Conservation (phyloP, 2,113 vertebrate species). For the Melanotaenia duboulayi region DNA sequence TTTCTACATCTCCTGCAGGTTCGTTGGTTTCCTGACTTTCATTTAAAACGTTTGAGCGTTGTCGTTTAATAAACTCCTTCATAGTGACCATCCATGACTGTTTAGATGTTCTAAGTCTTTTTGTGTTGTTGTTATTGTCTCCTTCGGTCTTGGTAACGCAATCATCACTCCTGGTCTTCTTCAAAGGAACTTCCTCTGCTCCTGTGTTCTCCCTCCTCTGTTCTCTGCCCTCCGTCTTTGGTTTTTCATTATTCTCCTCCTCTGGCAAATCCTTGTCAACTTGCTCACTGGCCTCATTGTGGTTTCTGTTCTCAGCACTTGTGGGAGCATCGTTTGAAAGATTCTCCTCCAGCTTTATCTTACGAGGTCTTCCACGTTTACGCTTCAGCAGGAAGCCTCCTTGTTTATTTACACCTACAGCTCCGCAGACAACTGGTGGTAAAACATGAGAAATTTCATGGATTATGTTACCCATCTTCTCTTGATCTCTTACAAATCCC, state of each 20-base stretch:
- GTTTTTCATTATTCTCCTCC: neutral
- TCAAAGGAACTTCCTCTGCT: neutral
- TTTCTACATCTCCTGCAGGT: neutral
- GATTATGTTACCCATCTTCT: neutral
- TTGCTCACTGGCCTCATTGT: neutral
- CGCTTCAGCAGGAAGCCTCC: neutral
- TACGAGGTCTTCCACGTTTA: conserved; percentile 46
- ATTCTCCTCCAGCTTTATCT: neutral
- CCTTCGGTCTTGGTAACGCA: neutral
- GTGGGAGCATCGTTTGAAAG: fast-evolving
- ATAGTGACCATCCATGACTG: neutral
- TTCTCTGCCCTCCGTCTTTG: neutral
- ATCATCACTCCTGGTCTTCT: neutral
- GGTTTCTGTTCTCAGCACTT: neutral
- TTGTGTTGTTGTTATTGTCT: neutral
- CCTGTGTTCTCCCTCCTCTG: neutral
- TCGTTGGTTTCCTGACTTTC: neutral
- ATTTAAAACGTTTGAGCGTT: conserved; percentile 25
- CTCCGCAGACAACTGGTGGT: fast-evolving
- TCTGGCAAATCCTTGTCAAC: neutral
- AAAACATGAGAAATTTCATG: neutral
- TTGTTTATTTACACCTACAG: neutral
- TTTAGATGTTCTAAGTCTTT: neutral
- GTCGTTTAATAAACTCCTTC: conserved; percentile 40
- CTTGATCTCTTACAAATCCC: neutral